Evolutionary conservation across 1,140 invertebrate genomes (phyloP).

Genomic region (Papilio helenus): DNA sequence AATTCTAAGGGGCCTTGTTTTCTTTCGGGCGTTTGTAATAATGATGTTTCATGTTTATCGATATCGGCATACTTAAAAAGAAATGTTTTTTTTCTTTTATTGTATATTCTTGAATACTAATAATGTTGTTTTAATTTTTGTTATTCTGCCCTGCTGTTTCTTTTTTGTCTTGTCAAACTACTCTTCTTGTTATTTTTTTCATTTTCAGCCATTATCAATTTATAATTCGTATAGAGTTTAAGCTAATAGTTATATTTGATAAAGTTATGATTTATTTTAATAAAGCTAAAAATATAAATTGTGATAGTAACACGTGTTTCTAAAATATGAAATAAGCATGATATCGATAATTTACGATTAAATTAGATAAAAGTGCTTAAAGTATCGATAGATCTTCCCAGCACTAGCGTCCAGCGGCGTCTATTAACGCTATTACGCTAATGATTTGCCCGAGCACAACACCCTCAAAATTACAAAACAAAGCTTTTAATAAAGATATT

Average conservation of each 20-base stretch:
- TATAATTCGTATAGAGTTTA: too few relatives aligned
- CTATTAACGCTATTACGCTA: constrained; percentile 27
- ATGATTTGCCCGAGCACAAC: constrained; percentile 19
- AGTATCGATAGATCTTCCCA: not conserved
- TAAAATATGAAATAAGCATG: too few relatives aligned
- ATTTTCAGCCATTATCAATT: too few relatives aligned
- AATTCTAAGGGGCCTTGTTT: constrained; percentile 5
- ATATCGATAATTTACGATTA: too few relatives aligned
- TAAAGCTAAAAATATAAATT: not conserved
- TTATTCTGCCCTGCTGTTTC: too few relatives aligned
- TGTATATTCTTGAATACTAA: too few relatives aligned
- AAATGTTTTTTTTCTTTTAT: too few relatives aligned
- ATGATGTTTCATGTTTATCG: not conserved
- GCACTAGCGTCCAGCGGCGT: constrained; percentile 3
- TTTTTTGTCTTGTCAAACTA: too few relatives aligned
- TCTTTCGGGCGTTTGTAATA: not conserved
- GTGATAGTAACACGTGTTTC: not conserved
- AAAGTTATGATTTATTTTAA: not conserved
- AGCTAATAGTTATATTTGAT: not conserved
- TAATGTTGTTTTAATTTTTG: too few relatives aligned
- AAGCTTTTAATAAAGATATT: constrained; percentile 28
- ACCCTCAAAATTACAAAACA: constrained; percentile 19
- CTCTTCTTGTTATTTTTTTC: too few relatives aligned
- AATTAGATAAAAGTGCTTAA: not conserved
- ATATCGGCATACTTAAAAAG: not conserved